Base-by-base conservation (phyloP, 2,113 vertebrate genomes). In the Mola mola region DNA sequence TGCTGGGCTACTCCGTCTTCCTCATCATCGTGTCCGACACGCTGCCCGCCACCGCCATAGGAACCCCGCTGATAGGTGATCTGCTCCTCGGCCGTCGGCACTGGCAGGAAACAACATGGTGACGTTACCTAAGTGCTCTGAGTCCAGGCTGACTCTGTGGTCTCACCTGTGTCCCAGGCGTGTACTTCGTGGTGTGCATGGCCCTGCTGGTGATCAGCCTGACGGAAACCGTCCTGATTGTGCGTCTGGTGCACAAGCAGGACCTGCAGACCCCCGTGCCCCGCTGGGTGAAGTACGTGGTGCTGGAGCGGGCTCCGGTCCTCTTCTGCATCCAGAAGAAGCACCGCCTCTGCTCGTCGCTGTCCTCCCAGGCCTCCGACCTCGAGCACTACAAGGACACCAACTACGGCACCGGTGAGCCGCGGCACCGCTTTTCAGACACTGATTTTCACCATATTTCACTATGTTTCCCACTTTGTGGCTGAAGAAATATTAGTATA, bases 141-240 rank as follows among this genome's bases (percentile, higher is more conserved):
- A n/a, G n/a, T n/a, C n/a, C n/a, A n/a, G n/a, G n/a, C n/a, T n/a
- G n/a, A n/a, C n/a, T n/a, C n/a, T n/a, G n/a, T 24, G 8, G 0
- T 49, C 26, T 48, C 3, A 1, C 19, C 56, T 67, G 26, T 37
- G 11, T 29, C 41, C 0, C 83, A 99, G 97, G 96, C 8, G 89
- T 95, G 74, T 99, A 99, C 79, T 99, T 99, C 0, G 93, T 98
- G 48, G 97, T 99, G 19, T 99, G 97, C 88, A 99, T 99, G 97
- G 97, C 96, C 0, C 88, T 99, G 55, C 90, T 99, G 11, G 96
- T 99, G 61, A 93, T 98, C 86, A 99, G 97, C 85, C 87, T 99
- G 65, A 94, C 92, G 0, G 96, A 99, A 83, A 98, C 96, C 1
- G 96, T 98, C 75, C 75, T 99, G 77, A 98, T 98, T 0, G 96